Evolutionary conservation across 2,888 invertebrate genomes (phyloP), one percentile per base, ranked within the genome.

Genomic region (Magallana nippona): DNA sequence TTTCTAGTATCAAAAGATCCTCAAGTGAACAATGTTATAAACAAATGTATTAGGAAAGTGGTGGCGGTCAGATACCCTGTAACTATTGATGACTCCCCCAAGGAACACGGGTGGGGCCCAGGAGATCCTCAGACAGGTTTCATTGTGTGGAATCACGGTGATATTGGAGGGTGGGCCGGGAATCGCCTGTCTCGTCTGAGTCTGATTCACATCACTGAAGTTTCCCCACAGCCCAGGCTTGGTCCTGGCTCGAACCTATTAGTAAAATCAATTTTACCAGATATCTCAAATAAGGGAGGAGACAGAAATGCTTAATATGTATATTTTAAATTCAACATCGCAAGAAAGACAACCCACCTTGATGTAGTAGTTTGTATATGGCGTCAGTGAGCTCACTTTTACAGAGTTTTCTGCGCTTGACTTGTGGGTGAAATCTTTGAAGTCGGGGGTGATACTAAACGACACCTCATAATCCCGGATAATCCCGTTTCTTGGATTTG

Each of bases 121-220:
- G 17, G 55, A 57, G 13, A 90, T 22, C 0, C 63, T 82, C 10
- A 89, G 77, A 87, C 91, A 89, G 0, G 86, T 81, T 57, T 88
- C 87, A 60, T 90, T 89, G 27, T 86, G 77, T n/a, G 19, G 32
- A 55, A 82, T 85, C 10, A 84, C 78, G 8, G 83, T 32, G 1
- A 89, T 55, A 57, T 83, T 95, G 86, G 95, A 94, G 0, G 97
- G 97, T n/a, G 96, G 96, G 10, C 96, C 96, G 22, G 97, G 96
- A 13, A 96, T 96, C 10, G 90, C 91, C 44, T 89, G 89, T 27
- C 86, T 63, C 5, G 94, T 93, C 15, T 57, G 84, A 15, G 86
- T 82, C 15, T 82, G 84, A 11, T 82, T 44, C 0, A 84, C 79
- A 0, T 44, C 58, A 79, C 91, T 91, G 78, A 84, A 87, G 8